A percentile compares a stretch with the other conserved stretches of the same genome.
phyloP scores from a whole-genome alignment of 2,113 vertebrate species.

The Oplegnathus fasciatus region DNA sequence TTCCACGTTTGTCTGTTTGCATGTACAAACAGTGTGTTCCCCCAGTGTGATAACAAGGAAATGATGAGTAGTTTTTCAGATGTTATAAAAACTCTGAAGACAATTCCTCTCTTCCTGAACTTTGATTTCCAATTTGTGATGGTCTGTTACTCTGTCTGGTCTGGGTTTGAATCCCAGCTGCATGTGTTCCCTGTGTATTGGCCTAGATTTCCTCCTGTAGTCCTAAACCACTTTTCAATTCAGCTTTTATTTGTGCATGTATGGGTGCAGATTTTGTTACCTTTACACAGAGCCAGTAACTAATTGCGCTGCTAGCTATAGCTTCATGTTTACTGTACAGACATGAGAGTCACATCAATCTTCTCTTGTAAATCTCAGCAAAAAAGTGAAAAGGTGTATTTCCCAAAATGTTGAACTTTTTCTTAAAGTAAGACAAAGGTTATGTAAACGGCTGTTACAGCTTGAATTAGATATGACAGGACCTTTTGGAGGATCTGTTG shows the following conservation, averaged over 20 bases:
- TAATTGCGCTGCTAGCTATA: not conserved
- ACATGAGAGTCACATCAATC: not conserved
- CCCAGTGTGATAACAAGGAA: constrained; percentile 14
- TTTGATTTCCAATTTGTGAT: constrained; percentile 40
- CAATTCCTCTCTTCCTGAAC: not conserved
- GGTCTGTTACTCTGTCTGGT: constrained; percentile 33
- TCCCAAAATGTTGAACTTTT: not conserved
- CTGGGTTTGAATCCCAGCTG: constrained; percentile 16
- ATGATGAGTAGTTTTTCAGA: constrained; percentile 23
- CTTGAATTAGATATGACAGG: not conserved
- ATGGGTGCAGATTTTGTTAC: not conserved
- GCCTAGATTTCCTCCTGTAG: not conserved
- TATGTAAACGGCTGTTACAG: not conserved
- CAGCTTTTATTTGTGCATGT: not conserved
- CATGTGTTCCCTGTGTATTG: not conserved
- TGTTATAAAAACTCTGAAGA: constrained; percentile 13
- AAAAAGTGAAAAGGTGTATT: not conserved
- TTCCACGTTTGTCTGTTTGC: constrained; percentile 20
- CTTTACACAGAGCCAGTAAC: not conserved
- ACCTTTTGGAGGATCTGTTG: not conserved
- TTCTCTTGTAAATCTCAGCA: not conserved
- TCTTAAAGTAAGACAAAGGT: not conserved
- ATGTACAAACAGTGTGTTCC: not conserved
- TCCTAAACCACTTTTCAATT: not conserved
- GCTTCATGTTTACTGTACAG: not conserved